phyloP scores from a whole-genome alignment of 2,113 vertebrate genomes.

The Indri indri region DNA sequence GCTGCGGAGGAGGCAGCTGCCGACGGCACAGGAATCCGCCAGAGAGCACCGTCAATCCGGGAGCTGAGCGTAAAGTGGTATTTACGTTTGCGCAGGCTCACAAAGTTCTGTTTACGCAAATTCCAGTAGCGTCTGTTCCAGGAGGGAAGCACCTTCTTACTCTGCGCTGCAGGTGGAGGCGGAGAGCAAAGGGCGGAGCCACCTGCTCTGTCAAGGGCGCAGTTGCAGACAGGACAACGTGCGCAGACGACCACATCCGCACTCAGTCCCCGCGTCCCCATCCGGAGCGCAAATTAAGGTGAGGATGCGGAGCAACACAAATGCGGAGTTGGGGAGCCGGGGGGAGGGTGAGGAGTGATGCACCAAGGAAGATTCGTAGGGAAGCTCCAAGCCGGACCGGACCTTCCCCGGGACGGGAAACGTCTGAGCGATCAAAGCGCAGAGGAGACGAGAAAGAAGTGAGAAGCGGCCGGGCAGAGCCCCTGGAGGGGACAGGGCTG shows the following conservation, averaged over 20 bases:
- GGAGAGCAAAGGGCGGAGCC: background rate
- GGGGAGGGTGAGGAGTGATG: background rate
- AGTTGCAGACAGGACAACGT: background rate
- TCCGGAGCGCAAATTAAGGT: background rate
- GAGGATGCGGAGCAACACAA: background rate
- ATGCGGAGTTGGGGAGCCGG: background rate
- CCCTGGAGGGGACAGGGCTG: background rate
- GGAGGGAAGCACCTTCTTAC: accelerated
- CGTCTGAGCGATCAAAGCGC: conserved; percentile 14
- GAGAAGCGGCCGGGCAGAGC: too few species aligned
- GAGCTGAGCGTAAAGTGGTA: background rate
- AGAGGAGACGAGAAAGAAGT: background rate
- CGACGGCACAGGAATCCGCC: too few species aligned
- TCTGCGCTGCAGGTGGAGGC: background rate
- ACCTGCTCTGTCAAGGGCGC: background rate
- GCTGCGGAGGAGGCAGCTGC: background rate
- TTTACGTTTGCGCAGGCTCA: too few species aligned
- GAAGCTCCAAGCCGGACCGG: background rate
- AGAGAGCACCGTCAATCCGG: too few species aligned
- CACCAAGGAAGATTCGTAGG: background rate
- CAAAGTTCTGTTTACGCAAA: too few species aligned
- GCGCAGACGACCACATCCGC: accelerated
- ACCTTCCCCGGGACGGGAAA: background rate
- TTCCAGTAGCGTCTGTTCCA: background rate
- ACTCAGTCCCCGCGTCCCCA: background rate